Evolutionary conservation across 2,888 invertebrate species (phyloP).

Genomic region (Microctonus aethiopoides): DNA sequence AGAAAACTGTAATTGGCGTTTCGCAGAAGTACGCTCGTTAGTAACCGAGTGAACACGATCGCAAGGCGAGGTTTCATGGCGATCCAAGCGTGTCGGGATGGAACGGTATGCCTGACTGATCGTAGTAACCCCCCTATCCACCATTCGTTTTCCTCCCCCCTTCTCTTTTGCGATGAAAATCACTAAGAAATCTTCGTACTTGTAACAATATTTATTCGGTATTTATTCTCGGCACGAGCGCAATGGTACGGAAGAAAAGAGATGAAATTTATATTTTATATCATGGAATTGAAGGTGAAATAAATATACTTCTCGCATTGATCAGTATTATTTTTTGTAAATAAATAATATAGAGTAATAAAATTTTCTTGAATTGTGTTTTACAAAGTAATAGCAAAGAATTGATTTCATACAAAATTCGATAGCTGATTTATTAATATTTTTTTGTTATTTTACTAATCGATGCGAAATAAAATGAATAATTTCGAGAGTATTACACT

Average conservation of each 20-base stretch:
- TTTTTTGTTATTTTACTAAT: too few relatives aligned
- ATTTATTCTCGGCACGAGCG: slow-evolving; percentile 9
- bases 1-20: slow-evolving; percentile 41
- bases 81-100: slow-evolving; percentile 23
- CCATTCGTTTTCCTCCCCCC: neutral
- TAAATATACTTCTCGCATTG: neutral
- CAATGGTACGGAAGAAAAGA: neutral
- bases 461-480: too few relatives aligned
- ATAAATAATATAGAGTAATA: too few relatives aligned
- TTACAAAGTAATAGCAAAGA: too few relatives aligned
- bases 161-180: neutral
- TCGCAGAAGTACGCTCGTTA: slow-evolving; percentile 42
- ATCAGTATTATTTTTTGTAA: too few relatives aligned
- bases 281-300: neutral
- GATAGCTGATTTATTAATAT: too few relatives aligned
- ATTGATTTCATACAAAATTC: too few relatives aligned
- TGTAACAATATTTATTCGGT: slow-evolving; percentile 1
- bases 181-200: slow-evolving; percentile 3
- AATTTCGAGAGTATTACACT: too few relatives aligned
- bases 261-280: neutral
- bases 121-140: neutral
- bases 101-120: slow-evolving; percentile 26
- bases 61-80: slow-evolving; percentile 32
- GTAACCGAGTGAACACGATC: slow-evolving; percentile 38
- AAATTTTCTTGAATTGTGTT: too few relatives aligned